Evolutionary conservation across 2,888 invertebrate genomes (phyloP), one percentile per base, ranked within the genome.

Genomic region (Margaritifera margaritifera): DNA sequence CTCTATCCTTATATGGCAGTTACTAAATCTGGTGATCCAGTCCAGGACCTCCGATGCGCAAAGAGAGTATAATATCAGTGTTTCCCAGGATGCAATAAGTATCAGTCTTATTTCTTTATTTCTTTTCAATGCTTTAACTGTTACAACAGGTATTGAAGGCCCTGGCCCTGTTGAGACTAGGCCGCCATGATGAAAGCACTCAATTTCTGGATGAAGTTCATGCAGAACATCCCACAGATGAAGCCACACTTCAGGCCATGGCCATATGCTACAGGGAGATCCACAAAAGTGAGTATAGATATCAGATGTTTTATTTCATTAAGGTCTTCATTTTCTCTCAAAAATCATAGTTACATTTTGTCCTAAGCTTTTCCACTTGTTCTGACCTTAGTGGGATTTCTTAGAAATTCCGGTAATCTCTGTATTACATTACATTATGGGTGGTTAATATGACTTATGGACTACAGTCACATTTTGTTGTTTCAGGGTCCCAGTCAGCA

Each of bases 241-340:
- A 99, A 87, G 93, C 95, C 54, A 97, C 98, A 11, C 92, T 99
- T 56, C 97, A 98, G 90, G 98, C 97, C 19, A 95, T 99, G 93
- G 95, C 96, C 66, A 95, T 98, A 85, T 97, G 96, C 87, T 99
- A 96, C 89, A 92, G 96, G 85, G 99, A 98, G 91, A 93, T 95
- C 86, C 95, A 96, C 85, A 94, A 95, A 91, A 92, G 97, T 97
- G 92, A 93, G 94, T 92, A 57, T 52, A 19, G 5, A 6, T 50
- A 6, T 58, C 50, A n/a, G n/a, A 18, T 31, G 64, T 64, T n/a
- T 51, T 2, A 20, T 22, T 20, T 42, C 11, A 11, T 27, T 22
- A n/a, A 52, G 5, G 50, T 22, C 51, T 62, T 24, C 50, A 8
- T 51, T 3, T 20, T 24, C 50, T 6, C 31, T 6, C 31, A 1